phyloP scores from a whole-genome alignment of 2,888 invertebrate species.

The Sphaeridia pumilis region DNA sequence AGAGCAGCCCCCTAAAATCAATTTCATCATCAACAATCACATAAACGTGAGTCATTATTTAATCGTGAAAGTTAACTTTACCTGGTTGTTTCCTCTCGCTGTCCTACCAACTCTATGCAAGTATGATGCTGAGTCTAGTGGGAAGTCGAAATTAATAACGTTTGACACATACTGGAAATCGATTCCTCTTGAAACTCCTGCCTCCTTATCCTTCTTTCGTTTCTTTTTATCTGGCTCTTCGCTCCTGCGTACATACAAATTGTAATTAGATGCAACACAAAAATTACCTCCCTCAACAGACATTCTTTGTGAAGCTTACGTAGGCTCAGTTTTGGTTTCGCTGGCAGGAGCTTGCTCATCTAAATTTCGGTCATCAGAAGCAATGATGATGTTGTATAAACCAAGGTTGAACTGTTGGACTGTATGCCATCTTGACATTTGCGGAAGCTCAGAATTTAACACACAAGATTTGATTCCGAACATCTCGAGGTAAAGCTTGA shows the following conservation, averaged over 20 bases:
- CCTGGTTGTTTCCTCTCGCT: slow-evolving; percentile 72
- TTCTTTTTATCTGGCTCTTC: slow-evolving; percentile 37
- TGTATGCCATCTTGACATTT: slow-evolving; percentile 79
- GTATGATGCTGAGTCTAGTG: slow-evolving; percentile 74
- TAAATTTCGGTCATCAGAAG: slow-evolving; percentile 83
- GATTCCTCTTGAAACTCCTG: slow-evolving; percentile 90
- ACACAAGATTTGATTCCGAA: slow-evolving; percentile 88
- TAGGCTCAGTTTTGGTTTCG: too few relatives aligned
- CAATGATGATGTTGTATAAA: slow-evolving; percentile 85
- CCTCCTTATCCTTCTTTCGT: slow-evolving; percentile 75
- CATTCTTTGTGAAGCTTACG: too few relatives aligned
- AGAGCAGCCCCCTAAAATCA: slow-evolving; percentile 62
- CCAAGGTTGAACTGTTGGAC: slow-evolving; percentile 93
- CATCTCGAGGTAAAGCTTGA: slow-evolving; percentile 91
- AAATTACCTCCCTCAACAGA: too few relatives aligned
- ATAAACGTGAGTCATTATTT: slow-evolving; percentile 9
- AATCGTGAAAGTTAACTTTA: too few relatives aligned
- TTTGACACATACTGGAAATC: slow-evolving; percentile 97
- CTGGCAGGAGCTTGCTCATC: slow-evolving; percentile 48
- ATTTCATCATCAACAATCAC: too few relatives aligned
- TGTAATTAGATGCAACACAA: too few relatives aligned
- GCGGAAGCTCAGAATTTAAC: slow-evolving; percentile 91
- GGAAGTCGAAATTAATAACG: slow-evolving; percentile 98
- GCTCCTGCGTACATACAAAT: too few relatives aligned
- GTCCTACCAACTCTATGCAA: slow-evolving; percentile 92